A percentile compares a stretch with the other conserved stretches of the same genome.
Evolutionary conservation across 2,113 vertebrate genomes (phyloP).

Genomic region (Mus musculus): DNA sequence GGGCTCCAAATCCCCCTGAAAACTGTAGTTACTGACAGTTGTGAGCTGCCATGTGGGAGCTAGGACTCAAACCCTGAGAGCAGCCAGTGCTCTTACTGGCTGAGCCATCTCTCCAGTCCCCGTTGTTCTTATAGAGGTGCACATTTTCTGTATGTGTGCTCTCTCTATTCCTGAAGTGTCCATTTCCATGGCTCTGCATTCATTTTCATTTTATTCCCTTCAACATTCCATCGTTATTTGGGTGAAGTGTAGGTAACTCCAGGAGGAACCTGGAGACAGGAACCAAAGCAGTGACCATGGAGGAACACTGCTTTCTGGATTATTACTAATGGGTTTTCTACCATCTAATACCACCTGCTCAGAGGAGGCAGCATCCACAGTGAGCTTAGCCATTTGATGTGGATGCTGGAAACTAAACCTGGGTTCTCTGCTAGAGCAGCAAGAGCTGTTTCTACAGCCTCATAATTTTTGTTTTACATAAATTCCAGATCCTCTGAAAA

Average conservation of each 20-base stretch:
- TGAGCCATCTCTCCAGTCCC: not conserved
- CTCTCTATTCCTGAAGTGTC: not conserved
- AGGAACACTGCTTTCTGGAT: not conserved
- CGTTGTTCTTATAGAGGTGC: not conserved
- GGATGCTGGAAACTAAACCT: not conserved
- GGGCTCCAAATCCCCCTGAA: no score
- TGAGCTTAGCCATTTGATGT: not conserved
- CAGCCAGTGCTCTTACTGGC: not conserved
- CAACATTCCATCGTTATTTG: not conserved
- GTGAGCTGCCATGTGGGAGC: not conserved
- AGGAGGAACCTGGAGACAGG: not conserved
- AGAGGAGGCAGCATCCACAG: not conserved
- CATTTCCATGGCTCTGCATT: not conserved
- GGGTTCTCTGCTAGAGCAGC: not conserved
- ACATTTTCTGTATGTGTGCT: not conserved
- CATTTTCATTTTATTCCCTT: not conserved
- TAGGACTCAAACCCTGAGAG: not conserved
- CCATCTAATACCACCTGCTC: not conserved
- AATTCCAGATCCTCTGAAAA: not conserved
- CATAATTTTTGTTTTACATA: not conserved
- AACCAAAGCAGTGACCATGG: not conserved
- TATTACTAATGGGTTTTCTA: not conserved
- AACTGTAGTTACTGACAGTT: not conserved
- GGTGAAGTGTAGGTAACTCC: not conserved
- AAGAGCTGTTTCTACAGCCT: not conserved